Percentiles rank a stretch among this genome's conserved stretches.
Conservation (phyloP, 2,797 vertebrate genomes). For the Alexandromys oeconomus region DNA sequence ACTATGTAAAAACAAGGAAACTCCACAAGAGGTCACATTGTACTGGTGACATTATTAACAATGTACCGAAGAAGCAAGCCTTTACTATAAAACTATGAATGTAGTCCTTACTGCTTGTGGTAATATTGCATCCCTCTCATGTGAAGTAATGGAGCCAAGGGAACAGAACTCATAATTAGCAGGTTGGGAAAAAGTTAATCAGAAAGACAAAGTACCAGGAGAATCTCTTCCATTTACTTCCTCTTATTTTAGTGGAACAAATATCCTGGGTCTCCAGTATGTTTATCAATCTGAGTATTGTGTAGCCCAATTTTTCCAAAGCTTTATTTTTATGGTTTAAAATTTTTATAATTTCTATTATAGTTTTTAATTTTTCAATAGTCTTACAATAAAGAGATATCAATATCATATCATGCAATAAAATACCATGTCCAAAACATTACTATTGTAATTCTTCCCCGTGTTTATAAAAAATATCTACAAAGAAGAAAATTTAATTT, state of each 20-base stretch:
- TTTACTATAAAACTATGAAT: background rate
- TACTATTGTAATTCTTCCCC: background rate
- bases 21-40: background rate
- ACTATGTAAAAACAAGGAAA: background rate
- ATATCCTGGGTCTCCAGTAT: background rate
- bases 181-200: background rate
- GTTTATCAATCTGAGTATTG: background rate
- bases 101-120: background rate
- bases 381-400: background rate
- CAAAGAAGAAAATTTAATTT: conserved; percentile 29
- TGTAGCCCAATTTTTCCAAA: background rate
- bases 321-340: background rate
- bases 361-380: background rate
- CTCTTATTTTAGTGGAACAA: conserved; percentile 44
- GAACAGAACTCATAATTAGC: background rate
- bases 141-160: background rate
- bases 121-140: background rate
- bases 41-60: background rate
- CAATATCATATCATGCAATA: background rate
- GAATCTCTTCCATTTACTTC: background rate
- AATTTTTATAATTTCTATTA: background rate
- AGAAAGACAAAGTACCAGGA: background rate
- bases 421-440: background rate
- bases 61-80: background rate
- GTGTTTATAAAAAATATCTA: background rate